phyloP scores from a whole-genome alignment of 2,888 invertebrate genomes.

The Tanypteryx hageni region DNA sequence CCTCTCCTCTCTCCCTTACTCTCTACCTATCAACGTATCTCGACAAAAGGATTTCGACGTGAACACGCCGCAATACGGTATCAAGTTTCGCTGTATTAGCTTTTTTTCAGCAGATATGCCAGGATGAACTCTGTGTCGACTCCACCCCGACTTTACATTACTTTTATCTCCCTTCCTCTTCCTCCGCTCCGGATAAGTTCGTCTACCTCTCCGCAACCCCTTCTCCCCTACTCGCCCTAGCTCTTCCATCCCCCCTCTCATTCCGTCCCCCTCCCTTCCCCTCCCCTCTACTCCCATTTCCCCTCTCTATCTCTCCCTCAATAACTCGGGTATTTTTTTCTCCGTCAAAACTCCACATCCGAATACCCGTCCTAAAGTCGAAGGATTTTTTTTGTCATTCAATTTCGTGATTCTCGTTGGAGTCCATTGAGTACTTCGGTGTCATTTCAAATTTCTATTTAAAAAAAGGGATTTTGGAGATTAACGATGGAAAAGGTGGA shows the following conservation, averaged over 20 bases:
- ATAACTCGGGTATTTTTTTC: no score
- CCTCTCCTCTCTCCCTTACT: neutral
- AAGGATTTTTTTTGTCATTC: no score
- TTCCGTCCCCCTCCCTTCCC: neutral
- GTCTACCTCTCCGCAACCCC: neutral
- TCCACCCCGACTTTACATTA: neutral
- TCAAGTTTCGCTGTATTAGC: neutral
- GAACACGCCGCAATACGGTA: slow-evolving; percentile 31
- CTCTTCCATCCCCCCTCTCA: neutral
- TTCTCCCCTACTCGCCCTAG: neutral
- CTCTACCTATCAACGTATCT: neutral
- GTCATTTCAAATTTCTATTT: no score
- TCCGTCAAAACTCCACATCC: no score
- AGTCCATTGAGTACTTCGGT: no score
- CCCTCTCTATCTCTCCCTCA: neutral
- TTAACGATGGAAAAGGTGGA: no score
- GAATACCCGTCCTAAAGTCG: no score
- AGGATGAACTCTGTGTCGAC: neutral
- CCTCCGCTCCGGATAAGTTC: neutral
- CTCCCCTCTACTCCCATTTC: neutral
- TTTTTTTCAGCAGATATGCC: slow-evolving; percentile 31
- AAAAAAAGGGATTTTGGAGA: no score
- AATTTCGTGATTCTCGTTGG: no score
- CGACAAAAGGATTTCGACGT: slow-evolving; percentile 15
- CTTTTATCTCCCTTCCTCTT: neutral